phyloP scores from a whole-genome alignment of 2,797 vertebrate genomes.

The Choloepus didactylus region DNA sequence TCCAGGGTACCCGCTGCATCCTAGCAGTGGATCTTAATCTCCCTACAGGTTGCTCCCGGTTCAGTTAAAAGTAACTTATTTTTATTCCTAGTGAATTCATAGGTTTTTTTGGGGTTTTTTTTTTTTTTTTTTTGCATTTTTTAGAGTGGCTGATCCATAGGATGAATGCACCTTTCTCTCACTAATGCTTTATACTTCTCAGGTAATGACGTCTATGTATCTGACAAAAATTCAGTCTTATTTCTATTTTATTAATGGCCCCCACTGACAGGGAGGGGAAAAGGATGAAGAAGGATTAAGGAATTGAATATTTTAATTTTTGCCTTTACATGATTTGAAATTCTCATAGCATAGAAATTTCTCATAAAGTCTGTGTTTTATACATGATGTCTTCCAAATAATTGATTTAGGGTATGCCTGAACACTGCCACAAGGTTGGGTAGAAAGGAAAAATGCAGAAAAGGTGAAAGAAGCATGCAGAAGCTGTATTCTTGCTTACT shows the following conservation, averaged over 20 bases:
- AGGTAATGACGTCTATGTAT: not conserved
- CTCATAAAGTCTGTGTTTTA: not conserved
- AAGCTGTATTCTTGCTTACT: not conserved
- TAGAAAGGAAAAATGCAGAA: not conserved
- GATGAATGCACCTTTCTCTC: not conserved
- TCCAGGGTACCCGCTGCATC: not conserved
- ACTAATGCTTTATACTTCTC: not conserved
- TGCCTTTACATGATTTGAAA: not conserved
- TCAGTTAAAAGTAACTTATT: not conserved
- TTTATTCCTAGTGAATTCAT: not conserved
- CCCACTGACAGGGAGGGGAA: fast-evolving
- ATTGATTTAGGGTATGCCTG: not conserved
- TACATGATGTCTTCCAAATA: not conserved
- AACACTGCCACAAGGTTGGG: not conserved
- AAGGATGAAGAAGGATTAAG: not conserved
- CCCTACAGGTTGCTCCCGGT: not conserved
- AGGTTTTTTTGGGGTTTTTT: not conserved
- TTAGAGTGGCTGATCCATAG: not conserved
- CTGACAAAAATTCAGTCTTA: not conserved
- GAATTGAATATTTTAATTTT: not conserved
- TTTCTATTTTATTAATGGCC: not conserved
- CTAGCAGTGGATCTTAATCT: not conserved
- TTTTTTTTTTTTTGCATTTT: not conserved
- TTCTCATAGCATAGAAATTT: not conserved
- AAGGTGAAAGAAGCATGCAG: not conserved